Percentiles rank a stretch among this genome's conserved stretches.
phyloP scores from a whole-genome alignment of 2,113 vertebrate species.

The Lepisosteus oculatus region DNA sequence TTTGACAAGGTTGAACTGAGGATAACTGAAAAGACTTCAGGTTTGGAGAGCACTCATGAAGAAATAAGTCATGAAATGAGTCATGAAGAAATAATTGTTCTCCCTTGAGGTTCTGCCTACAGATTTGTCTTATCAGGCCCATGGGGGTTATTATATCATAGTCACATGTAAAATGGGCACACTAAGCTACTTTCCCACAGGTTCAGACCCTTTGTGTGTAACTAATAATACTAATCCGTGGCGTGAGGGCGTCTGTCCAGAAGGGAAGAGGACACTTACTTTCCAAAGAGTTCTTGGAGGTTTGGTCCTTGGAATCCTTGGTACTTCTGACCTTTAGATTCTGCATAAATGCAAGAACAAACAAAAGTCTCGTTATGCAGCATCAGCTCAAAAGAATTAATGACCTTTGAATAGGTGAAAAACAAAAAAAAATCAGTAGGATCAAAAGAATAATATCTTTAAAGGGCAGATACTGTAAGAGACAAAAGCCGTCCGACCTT shows the following conservation, averaged over 20 bases:
- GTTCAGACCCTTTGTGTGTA: background rate
- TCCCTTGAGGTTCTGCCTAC: background rate
- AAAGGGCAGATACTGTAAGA: too few relatives aligned
- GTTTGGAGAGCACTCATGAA: too few relatives aligned
- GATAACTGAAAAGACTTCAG: too few relatives aligned
- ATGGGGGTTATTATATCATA: too few relatives aligned
- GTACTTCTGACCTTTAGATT: constrained; percentile 90
- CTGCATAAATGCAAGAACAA: constrained; percentile 54
- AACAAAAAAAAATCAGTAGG: background rate
- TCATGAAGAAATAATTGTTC: background rate
- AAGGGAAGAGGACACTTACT: constrained; percentile 65
- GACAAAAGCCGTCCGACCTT: too few relatives aligned
- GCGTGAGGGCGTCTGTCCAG: background rate
- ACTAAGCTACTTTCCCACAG: background rate
- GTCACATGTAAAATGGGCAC: background rate
- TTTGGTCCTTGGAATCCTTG: constrained; percentile 88
- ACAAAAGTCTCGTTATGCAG: too few relatives aligned
- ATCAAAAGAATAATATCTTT: background rate
- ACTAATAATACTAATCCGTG: background rate
- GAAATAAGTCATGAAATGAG: too few relatives aligned
- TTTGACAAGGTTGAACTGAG: too few relatives aligned
- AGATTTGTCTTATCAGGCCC: background rate
- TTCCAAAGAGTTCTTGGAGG: constrained; percentile 88
- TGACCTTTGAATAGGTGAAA: background rate
- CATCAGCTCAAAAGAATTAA: too few relatives aligned